Evolutionary conservation across 2,888 invertebrate species (phyloP).

Genomic region (Papilio demoleus): DNA sequence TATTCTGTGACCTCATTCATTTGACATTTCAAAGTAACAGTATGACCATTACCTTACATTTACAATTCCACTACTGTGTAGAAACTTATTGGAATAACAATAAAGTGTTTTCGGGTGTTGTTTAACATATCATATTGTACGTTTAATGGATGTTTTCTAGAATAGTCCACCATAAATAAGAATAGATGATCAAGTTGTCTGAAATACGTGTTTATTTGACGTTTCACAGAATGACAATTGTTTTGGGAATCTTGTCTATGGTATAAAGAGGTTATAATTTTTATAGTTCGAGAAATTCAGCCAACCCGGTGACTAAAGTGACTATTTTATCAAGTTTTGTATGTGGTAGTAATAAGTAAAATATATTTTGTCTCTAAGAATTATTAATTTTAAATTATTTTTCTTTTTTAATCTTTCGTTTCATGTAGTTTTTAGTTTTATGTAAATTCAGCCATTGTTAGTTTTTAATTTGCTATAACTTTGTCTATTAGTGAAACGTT

Average conservation of each 20-base stretch:
- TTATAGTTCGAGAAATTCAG: background rate
- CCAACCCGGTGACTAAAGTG: background rate
- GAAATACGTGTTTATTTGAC: constrained; percentile 31
- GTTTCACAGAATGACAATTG: constrained; percentile 26
- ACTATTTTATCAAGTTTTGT: background rate
- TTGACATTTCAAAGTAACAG: background rate
- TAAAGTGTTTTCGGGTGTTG: constrained; percentile 34
- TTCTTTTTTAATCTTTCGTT: background rate
- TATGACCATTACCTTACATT: constrained; percentile 18
- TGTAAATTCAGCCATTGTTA: background rate
- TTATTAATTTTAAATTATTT: background rate
- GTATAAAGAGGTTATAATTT: constrained; percentile 7
- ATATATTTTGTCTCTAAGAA: too few species aligned
- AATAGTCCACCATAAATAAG: constrained; percentile 34
- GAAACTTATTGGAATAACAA: constrained; percentile 39
- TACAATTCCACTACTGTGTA: constrained; percentile 28
- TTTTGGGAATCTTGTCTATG: constrained; percentile 20
- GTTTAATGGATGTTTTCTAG: constrained; percentile 39
- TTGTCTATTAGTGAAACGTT: background rate
- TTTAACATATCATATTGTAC: constrained; percentile 36
- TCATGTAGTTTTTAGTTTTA: background rate
- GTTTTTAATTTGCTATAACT: background rate
- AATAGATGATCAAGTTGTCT: constrained; percentile 28
- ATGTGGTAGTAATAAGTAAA: too few species aligned
- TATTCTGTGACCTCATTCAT: too few species aligned